These are phyloP conservation scores for Dione juno DNA, from an alignment of 2,888 invertebrate species.

Conservation along the genomic window DNA sequence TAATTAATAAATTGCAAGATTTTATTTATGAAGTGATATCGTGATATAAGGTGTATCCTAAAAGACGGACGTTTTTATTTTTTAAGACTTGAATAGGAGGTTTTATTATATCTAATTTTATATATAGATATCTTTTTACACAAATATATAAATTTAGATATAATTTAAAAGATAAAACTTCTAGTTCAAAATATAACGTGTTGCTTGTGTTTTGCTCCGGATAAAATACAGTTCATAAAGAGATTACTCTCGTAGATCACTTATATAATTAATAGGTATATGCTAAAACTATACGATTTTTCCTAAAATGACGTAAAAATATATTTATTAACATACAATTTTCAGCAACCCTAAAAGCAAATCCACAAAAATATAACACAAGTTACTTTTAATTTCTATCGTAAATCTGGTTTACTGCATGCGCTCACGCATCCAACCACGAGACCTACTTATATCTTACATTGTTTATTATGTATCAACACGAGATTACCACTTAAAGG, in stretches of 20 bases:
- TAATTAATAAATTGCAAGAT: conserved; percentile 24
- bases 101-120: too few species aligned
- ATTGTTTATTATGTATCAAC: conserved; percentile 64
- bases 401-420: conserved; percentile 39
- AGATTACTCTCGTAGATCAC: too few species aligned
- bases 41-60: background rate
- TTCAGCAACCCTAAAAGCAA: conserved; percentile 22
- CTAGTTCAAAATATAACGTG: too few species aligned
- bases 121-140: too few species aligned
- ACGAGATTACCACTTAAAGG: conserved; percentile 55
- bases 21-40: conserved; percentile 27
- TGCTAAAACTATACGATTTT: too few species aligned
- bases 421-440: conserved; percentile 57
- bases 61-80: background rate
- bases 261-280: too few species aligned
- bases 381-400: conserved; percentile 34
- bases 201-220: too few species aligned
- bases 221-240: too few species aligned
- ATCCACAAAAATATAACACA: conserved; percentile 26
- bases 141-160: too few species aligned
- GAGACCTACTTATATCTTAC: conserved; percentile 45
- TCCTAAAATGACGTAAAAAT: too few species aligned
- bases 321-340: background rate
- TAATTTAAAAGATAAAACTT: too few species aligned
- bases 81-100: background rate